These are phyloP conservation scores for Bellardia bayeri DNA, from an alignment of 2,888 invertebrate species.

Conservation along the genomic window DNA sequence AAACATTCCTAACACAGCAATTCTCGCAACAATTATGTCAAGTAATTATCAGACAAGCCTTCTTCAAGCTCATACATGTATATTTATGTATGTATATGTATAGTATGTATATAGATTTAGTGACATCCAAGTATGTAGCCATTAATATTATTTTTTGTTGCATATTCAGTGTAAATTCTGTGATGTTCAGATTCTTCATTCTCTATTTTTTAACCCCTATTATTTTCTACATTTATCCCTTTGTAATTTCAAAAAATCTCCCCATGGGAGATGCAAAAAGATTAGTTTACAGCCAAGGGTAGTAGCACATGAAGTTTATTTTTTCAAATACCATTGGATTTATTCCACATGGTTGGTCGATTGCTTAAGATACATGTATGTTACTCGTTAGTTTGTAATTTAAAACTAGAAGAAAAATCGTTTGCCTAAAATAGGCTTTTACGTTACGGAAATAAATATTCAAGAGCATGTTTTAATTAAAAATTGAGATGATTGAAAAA, in stretches of 20 bases:
- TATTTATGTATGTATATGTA: background rate
- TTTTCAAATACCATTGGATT: slow-evolving; percentile 11
- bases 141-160: slow-evolving; percentile 2
- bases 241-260: slow-evolving; percentile 21
- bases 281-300: slow-evolving; percentile 41
- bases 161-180: background rate
- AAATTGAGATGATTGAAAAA: slow-evolving; percentile 15
- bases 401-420: background rate
- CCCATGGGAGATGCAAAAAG: slow-evolving; percentile 32
- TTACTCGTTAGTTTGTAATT: slow-evolving; percentile 4
- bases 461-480: slow-evolving; percentile 21
- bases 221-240: slow-evolving; percentile 2
- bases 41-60: background rate
- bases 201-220: background rate
- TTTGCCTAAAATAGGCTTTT: slow-evolving; percentile 24
- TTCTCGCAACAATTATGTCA: no score
- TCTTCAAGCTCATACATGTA: background rate
- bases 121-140: slow-evolving; percentile 22
- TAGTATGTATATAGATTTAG: slow-evolving; percentile 7
- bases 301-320: background rate
- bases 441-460: slow-evolving; percentile 5
- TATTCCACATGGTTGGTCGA: slow-evolving; percentile 44
- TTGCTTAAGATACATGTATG: background rate
- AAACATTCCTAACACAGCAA: no score
- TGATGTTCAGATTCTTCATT: background rate